Evolutionary conservation across 1,140 invertebrate genomes (phyloP), one percentile per base, ranked within the genome.

Genomic region (Drosophila sp.): DNA sequence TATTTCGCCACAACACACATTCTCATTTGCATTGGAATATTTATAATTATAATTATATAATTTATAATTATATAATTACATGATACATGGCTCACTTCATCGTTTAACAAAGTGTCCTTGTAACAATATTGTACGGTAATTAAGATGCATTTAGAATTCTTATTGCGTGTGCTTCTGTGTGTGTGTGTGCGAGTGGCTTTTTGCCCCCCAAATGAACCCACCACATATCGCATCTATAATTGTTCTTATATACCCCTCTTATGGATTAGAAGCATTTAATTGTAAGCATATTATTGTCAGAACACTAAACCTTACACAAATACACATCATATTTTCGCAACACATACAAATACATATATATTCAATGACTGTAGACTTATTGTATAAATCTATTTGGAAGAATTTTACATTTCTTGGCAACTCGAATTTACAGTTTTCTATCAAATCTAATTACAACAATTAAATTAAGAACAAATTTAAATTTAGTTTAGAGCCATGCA

Each of bases 351-450:
- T 34, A 48, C 8, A n/a, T 50, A 67, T 50, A 46, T 54, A 65
- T 71, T 57, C 50, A 71, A 56, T 69, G 43, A 67, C 46, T 59
- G 41, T 41, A 67, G 56, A 34, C n/a, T 40, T 67, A 69, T 71
- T 65, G 21, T 45, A 51, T 43, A 43, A 65, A 57, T 13, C 46
- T 32, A 67, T 69, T 71, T 65, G 61, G 51, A 29, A 40, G 67
- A 65, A 71, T 50, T 65, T 70, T 65, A 71, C 61, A 65, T 71
- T 57, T 56, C 61, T 71, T 65, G 61, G 43, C 41, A 76, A 38
- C 66, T 76, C 80, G 76, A 84, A 84, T 82, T 82, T 76, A 84
- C 66, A 72, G 61, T 67, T 72, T 65, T 51, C 46, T 50, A 50
- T 29, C 45, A 51, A 65, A 64, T 57, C 50, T 21, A 80, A 64